Percentiles rank a stretch among this genome's conserved stretches.
phyloP scores from a whole-genome alignment of 2,797 vertebrate species.

The Smutsia gigantea region DNA sequence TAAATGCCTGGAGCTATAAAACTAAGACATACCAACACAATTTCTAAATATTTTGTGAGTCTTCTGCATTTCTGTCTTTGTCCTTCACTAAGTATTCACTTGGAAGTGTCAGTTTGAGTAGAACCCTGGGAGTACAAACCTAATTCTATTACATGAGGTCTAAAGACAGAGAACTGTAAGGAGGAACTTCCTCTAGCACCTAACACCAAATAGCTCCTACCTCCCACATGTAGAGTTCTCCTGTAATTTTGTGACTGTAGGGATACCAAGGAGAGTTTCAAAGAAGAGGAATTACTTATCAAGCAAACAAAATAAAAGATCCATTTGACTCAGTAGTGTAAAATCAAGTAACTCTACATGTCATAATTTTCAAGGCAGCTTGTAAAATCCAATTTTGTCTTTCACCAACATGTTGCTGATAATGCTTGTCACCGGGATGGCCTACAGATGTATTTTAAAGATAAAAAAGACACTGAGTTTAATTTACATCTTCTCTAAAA shows the following conservation, averaged over 20 bases:
- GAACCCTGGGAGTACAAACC: neutral
- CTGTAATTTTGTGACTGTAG: neutral
- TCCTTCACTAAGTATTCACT: neutral
- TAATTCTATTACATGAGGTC: neutral
- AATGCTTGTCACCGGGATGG: neutral
- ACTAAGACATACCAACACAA: neutral
- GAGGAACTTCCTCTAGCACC: neutral
- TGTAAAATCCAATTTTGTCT: constrained; percentile 64
- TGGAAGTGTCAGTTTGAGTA: neutral
- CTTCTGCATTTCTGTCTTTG: neutral
- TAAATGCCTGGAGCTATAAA: neutral
- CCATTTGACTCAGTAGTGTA: neutral
- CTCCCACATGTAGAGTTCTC: neutral
- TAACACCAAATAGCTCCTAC: neutral
- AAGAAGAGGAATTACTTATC: neutral
- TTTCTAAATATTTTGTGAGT: neutral
- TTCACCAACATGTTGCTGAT: constrained; percentile 17
- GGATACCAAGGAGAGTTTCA: neutral
- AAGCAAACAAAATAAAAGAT: neutral
- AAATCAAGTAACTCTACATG: neutral
- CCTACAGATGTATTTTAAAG: neutral
- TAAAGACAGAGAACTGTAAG: neutral
- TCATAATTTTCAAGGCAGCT: constrained; percentile 5
- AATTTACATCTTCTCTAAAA: constrained; percentile 55
- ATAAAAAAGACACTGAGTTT: constrained; percentile 28